Base-by-base conservation (phyloP, 2,888 invertebrate genomes). In the Sycophila texana region DNA sequence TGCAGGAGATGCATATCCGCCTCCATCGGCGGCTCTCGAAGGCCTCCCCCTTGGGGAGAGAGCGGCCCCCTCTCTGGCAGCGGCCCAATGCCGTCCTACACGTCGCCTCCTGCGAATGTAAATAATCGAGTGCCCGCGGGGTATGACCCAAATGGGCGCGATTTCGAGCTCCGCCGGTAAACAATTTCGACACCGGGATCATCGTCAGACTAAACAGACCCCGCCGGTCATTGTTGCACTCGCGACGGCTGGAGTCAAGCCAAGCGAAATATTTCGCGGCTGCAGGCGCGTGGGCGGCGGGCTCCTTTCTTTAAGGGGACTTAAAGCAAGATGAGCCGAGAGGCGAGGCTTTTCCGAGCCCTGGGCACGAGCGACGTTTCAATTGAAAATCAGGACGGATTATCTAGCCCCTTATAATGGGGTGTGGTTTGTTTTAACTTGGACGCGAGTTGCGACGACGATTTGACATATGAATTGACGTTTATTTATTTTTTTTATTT, bases 261-360 rank as follows among this genome's bases (percentile, higher is more conserved):
- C 80, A 77, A 58, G 63, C 53, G 73, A 65, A 73, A 80, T 73
- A 68, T 74, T 76, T 76, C 67, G 74, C 76, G 76, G 68, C 73
- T 77, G 70, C 74, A 26, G 26, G 26, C n/a, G n/a, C n/a, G 58
- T 68, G 26, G 14, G 20, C 26, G 47, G 22, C 49, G 68, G 4
- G 18, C 1, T 16, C 30, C 13, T 55, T 66, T 18, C 39, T 58
- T 71, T 66, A 57, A 73, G 65, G 30, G 26, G 61, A 16, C 53
- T 22, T 72, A 66, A 77, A 75, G 47, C 53, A 49, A 26, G 68
- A 68, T 68, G 22, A 68, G 53, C 18, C 26, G 77, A 4, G 61
- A n/a, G 39, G 30, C 10, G n/a, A 63, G n/a, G 39, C 30, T 14
- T 26, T 61, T 30, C 30, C n/a, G 14, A 26, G 51, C n/a, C 51